Evolutionary conservation across 2,888 invertebrate species (phyloP), one percentile per base, ranked within the genome.

Genomic region (Mayetiola destructor): DNA sequence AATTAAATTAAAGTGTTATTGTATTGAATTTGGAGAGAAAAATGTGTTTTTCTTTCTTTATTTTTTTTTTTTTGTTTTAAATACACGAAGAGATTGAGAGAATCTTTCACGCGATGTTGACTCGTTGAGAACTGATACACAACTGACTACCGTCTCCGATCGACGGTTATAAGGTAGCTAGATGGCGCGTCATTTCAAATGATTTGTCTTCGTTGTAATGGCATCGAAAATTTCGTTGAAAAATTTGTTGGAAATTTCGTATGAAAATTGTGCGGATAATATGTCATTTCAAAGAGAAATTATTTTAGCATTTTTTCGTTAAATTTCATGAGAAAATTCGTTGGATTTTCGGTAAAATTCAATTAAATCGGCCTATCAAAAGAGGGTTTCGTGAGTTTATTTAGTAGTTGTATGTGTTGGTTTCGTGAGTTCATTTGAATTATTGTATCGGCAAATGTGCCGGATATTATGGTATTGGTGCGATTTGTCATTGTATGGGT

Each of bases 311-410:
- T 32, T 53, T 53, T 53, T 30, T 29, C 53, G 30, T 53, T 30
- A 30, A 53, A 53, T 30, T 32, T 32, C 18, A n/a, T n/a, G n/a
- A 10, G 10, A 3, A 3, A 20, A 53, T 32, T 30, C 1, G 30
- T 18, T 30, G 32, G 4, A 5, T 10, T 53, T 53, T 32, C 16
- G 29, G 12, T 30, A 32, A 53, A 48, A 53, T 53, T 32, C 56
- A 42, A 56, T 42, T 39, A 56, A 40, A 32, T 39, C 30, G 55
- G 35, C 21, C 3, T 27, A 57, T 42, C 29, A 54, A 52, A 58
- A 52, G 58, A 58, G 58, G 58, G 58, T 58, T 58, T 58, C 58
- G 48, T 56, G 58, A 58, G 58, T 58, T 42, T 52, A 48, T 56
- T 58, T 48, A 21, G 21, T 20, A 30, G 53, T 53, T 53, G 53